phyloP scores from a whole-genome alignment of 2,113 vertebrate genomes.

The Pseudois nayaur region DNA sequence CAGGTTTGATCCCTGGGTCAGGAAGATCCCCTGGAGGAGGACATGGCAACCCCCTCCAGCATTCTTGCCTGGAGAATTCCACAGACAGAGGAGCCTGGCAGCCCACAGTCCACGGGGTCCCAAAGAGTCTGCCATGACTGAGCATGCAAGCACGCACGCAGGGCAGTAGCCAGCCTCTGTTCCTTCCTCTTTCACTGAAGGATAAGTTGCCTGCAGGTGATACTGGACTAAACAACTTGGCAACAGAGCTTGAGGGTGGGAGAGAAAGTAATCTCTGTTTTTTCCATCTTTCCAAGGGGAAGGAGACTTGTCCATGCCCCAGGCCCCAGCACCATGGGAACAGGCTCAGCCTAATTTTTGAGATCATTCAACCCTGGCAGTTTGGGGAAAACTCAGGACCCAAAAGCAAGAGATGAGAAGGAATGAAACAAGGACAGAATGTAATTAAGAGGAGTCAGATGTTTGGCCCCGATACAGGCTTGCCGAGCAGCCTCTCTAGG shows the following conservation, averaged over 20 bases:
- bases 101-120: background rate
- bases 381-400: conserved; percentile 26
- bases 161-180: background rate
- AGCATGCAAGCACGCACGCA: fast-evolving
- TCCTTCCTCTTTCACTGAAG: background rate
- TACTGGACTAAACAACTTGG: background rate
- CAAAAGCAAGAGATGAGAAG: conserved; percentile 38
- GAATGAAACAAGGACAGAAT: conserved; percentile 41
- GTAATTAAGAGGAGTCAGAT: conserved; percentile 43
- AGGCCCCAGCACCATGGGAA: background rate
- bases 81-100: background rate
- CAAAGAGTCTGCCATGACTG: background rate
- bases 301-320: background rate
- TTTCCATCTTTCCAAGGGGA: background rate
- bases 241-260: background rate
- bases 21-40: background rate
- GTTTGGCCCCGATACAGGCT: background rate
- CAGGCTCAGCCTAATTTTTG: conserved; percentile 40
- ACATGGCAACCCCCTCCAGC: background rate
- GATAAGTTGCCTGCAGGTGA: background rate
- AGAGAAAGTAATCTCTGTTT: background rate
- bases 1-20: background rate
- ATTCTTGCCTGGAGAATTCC: background rate
- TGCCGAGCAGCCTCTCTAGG: background rate
- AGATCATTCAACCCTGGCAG: conserved; percentile 35